Conservation (phyloP, 2,113 vertebrate genomes). For the Rhadina sibilatrix region DNA sequence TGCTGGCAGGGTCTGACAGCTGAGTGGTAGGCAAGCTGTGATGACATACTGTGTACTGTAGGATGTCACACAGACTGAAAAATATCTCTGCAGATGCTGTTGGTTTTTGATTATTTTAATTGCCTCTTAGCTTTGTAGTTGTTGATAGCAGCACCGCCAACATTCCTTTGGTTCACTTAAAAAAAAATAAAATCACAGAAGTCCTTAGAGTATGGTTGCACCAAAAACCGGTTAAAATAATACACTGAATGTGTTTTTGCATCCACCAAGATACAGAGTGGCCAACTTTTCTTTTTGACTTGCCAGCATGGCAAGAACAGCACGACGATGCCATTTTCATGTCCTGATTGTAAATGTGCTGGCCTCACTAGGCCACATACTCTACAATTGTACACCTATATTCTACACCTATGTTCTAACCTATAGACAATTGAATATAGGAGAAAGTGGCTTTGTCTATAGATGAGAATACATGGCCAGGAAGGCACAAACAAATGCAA, state of each 20-base stretch:
- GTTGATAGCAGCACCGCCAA: background rate
- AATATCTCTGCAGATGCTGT: background rate
- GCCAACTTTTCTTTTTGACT: background rate
- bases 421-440: rapidly evolving
- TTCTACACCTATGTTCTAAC: background rate
- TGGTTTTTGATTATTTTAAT: background rate
- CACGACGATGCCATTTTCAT: background rate
- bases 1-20: background rate
- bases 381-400: background rate
- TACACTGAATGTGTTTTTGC: background rate
- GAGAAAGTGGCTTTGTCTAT: background rate
- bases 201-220: background rate
- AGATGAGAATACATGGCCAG: background rate
- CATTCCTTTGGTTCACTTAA: background rate
- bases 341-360: background rate
- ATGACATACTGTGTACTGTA: background rate
- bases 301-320: background rate
- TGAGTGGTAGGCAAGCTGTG: background rate
- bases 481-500: background rate
- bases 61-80: background rate
- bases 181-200: background rate
- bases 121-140: background rate
- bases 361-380: background rate
- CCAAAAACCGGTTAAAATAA: background rate
- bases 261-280: background rate